Evolutionary conservation across 1,140 invertebrate genomes (phyloP), one percentile per base, ranked within the genome.

Genomic region (Pinna nobilis): DNA sequence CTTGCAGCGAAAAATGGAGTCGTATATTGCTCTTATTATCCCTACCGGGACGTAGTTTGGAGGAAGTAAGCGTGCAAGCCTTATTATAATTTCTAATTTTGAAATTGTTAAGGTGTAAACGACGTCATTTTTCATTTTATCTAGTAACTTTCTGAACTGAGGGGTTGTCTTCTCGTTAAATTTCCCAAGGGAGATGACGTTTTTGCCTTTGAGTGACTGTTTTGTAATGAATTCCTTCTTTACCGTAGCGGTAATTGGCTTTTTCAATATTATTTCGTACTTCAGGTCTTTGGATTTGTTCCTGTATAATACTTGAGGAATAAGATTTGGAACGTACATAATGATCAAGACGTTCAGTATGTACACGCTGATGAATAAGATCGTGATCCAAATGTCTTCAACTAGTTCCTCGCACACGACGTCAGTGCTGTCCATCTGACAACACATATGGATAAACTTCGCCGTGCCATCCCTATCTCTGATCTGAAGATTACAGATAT

Each of bases 401-500:
- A 49, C 25, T 23, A 78, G 25, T n/a, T 81, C 77, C 9, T 68
- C 4, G 67, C 81, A 82, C 2, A 70, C 35, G 0, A 78, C 44
- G 0, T 69, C 49, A 0, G 72, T 76, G 6, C 50, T 30, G 25
- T 57, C 33, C 18, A 60, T 70, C 15, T 74, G 74, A 49, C 82
- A 85, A 68, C 84, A 85, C 11, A 51, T 30, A 53, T 85, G 79
- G 9, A 63, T 39, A 68, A 85, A 82, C 11, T 59, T 32, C 7
- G 82, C 84, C 4, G 68, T 30, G 0, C 66, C 77, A 9, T 66
- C 65, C 2, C 71, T 50, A 39, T 78, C 50, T 39, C 44, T 32
- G 23, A 82, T 68, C 15, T 74, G 69, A 39, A 77, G 66, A 61
- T 82, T 81, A 33, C 84, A 85, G 7, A 85, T 65, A 44, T 71